phyloP scores from a whole-genome alignment of 2,113 vertebrate genomes.

The Protomyctophum bolini region DNA sequence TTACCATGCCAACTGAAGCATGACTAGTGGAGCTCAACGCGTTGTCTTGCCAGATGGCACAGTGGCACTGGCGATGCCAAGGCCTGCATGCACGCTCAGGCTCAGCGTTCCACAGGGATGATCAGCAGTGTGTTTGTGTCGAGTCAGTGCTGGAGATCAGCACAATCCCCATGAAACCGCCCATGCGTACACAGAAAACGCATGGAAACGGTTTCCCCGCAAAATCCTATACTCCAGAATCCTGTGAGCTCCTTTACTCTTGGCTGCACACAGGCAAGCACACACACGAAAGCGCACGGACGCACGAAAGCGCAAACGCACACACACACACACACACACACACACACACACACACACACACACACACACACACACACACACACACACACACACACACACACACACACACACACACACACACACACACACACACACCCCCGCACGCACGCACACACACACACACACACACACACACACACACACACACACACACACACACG shows the following conservation, averaged over 20 bases:
- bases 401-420: too few species aligned
- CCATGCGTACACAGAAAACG: constrained; percentile 1
- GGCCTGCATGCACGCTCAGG: constrained; percentile 41
- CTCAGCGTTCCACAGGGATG: constrained; percentile 33
- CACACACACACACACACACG: too few species aligned
- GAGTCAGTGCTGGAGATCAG: constrained; percentile 29
- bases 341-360: too few species aligned
- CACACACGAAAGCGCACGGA: not conserved
- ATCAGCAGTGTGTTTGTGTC: constrained; percentile 7
- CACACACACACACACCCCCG: not conserved
- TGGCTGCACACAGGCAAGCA: not conserved
- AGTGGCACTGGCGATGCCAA: constrained; percentile 42
- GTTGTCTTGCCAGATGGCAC: constrained; percentile 63
- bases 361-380: too few species aligned
- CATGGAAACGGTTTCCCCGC: constrained; percentile 8
- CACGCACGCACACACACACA: not conserved
- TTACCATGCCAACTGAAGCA: constrained; percentile 46
- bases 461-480: too few species aligned
- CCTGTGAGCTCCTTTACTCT: constrained; percentile 4
- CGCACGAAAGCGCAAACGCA: not conserved
- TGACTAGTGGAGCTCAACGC: constrained; percentile 4
- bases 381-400: too few species aligned
- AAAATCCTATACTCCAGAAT: constrained; percentile 15
- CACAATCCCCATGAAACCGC: constrained; percentile 30
- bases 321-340: too few species aligned